A percentile compares a stretch with the other conserved stretches of the same genome.
Conservation (phyloP, 1,140 invertebrate genomes). For the Doryteuthis pealeii region DNA sequence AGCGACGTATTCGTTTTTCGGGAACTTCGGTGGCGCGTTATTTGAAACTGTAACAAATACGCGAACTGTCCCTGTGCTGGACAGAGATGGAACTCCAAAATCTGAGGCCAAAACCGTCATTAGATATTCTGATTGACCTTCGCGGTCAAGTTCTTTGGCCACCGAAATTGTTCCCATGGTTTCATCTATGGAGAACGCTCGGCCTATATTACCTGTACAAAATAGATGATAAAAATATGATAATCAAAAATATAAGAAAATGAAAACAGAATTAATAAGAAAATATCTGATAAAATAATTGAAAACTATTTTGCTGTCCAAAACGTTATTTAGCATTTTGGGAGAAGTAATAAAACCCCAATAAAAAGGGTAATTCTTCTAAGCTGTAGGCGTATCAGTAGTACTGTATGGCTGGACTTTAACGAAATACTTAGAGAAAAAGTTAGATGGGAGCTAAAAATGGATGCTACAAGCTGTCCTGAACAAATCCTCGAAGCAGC, state of each 20-base stretch:
- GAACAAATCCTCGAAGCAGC: no score
- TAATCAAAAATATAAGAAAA: background rate
- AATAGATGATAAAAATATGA: conserved; percentile 2
- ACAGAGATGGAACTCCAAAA: conserved; percentile 74
- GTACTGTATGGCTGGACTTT: no score
- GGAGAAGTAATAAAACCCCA: no score
- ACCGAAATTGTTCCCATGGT: conserved; percentile 76
- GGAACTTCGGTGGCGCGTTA: conserved; percentile 78
- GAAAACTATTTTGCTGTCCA: no score
- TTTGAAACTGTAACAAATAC: conserved; percentile 85
- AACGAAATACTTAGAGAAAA: no score
- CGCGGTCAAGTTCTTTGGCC: conserved; percentile 76
- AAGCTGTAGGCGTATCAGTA: no score
- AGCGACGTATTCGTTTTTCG: conserved; percentile 67
- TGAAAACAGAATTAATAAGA: background rate
- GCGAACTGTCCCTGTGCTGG: conserved; percentile 79
- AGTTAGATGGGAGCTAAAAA: no score
- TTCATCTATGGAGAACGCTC: conserved; percentile 78
- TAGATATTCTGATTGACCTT: conserved; percentile 80
- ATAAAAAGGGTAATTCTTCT: no score
- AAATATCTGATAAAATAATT: no score
- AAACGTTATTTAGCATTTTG: no score
- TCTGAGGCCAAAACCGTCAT: conserved; percentile 81
- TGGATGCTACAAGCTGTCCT: no score
- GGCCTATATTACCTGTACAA: conserved; percentile 75